Base-by-base conservation (phyloP, 2,888 invertebrate genomes). In the Stenodera caucasica region DNA sequence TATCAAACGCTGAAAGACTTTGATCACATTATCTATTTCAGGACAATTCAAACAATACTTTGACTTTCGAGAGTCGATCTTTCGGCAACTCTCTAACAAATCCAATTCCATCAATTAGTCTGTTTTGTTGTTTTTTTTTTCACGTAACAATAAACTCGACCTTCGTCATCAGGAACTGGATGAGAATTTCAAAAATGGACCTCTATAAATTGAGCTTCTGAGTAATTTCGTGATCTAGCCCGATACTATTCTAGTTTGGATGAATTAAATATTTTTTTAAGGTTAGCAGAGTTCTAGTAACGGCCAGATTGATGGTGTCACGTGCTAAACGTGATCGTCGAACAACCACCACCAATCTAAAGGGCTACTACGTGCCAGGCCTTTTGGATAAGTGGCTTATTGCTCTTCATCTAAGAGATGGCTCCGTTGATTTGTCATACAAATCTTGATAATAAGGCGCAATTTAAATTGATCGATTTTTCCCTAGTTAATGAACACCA, bases 301-400 rank as follows among this genome's bases (percentile, higher is more conserved):
- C 67, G 67, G 57, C 60, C 60, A 74, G 74, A 76, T 75, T 74
- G 72, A 76, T 75, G 70, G 67, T 72, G 69, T 72, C 74, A 73
- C 73, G 74, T 67, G 63, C 68, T 67, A 68, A 68, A 73, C 76
- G 74, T 76, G 76, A 75, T 75, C 72, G 70, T 71, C 68, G 67
- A 69, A 70, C 72, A 76, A 74, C 73, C 75, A 75, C 72, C 73
- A 67, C 68, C 76, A 76, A 76, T 77, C 74, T 73, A 72, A 70
- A 65, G 66, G 68, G 65, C 56, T 63, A 68, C 66, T 67, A 74
- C 74, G 75, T 75, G 75, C 69, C 69, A 66, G 71, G 65, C 65
- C 70, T 68, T 66, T 58, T 61, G 67, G 73, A 73, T 72, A 70
- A 72, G 70, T 66, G 68, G 68, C 68, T 66, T 64, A 63, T 64